Percentiles rank a stretch among this genome's conserved stretches.
Conservation (phyloP, 1,140 invertebrate species). For the Steinernema feltiae region DNA sequence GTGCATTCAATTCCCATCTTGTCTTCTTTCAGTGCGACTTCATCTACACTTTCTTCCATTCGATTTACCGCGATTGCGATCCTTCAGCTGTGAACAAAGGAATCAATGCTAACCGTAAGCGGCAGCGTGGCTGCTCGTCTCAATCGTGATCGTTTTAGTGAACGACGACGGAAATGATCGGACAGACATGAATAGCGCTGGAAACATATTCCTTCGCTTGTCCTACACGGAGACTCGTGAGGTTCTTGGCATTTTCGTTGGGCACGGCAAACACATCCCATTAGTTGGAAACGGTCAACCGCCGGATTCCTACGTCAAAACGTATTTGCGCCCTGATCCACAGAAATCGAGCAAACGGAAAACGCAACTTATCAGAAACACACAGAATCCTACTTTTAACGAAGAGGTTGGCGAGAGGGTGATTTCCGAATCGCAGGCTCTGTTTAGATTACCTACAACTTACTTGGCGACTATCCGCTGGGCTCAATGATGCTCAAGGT, state of each 20-base stretch:
- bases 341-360: constrained; percentile 28
- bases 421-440: not conserved
- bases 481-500: not conserved
- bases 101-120: not conserved
- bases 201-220: constrained; percentile 24
- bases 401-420: constrained; percentile 23
- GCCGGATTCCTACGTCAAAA: constrained; percentile 39
- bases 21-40: constrained; percentile 74
- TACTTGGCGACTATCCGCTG: not conserved
- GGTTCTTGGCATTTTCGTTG: constrained; percentile 22
- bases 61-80: constrained; percentile 74
- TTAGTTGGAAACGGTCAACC: constrained; percentile 17
- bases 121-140: no score
- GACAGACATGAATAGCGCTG: constrained; percentile 7
- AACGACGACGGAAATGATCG: constrained; percentile 11
- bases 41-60: constrained; percentile 96
- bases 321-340: constrained; percentile 33
- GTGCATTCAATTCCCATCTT: not conserved
- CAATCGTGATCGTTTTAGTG: constrained; percentile 19
- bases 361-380: constrained; percentile 29
- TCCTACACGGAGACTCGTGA: not conserved
- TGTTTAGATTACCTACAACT: constrained; percentile 12
- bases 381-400: constrained; percentile 41
- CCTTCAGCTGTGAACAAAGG: constrained; percentile 10
- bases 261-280: constrained; percentile 31